Evolutionary conservation across 2,797 vertebrate species (phyloP).

Genomic region (Podargus strigoides): DNA sequence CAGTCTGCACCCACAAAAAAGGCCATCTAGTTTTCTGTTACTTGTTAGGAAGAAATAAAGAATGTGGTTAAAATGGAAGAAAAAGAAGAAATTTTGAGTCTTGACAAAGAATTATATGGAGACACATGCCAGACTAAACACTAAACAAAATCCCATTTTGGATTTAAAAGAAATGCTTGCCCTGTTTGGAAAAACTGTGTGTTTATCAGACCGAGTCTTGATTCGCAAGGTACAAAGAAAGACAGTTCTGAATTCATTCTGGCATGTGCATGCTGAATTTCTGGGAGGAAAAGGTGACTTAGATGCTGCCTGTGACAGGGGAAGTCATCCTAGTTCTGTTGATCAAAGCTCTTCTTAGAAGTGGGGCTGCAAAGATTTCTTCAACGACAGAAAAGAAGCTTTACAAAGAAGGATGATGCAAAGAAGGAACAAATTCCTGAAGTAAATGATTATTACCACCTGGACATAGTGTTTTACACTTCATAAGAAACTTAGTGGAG

Average conservation of each 20-base stretch:
- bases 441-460: not conserved
- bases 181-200: not conserved
- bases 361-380: not conserved
- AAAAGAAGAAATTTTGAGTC: not conserved
- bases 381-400: not conserved
- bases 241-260: not conserved
- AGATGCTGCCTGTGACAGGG: not conserved
- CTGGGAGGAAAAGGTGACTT: constrained; percentile 17
- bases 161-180: not conserved
- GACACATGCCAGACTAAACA: accelerated
- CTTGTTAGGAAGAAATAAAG: not conserved
- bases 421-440: not conserved
- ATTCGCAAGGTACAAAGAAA: not conserved
- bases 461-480: not conserved
- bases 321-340: not conserved
- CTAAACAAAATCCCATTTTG: not conserved
- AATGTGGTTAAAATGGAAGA: not conserved
- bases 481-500: not conserved
- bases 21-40: not conserved
- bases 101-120: not conserved
- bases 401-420: not conserved
- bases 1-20: not conserved
- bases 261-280: not conserved
- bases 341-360: constrained; percentile 40
- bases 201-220: not conserved